Base-by-base conservation (phyloP, 2,888 invertebrate genomes). In the Leptothorax acervorum region DNA sequence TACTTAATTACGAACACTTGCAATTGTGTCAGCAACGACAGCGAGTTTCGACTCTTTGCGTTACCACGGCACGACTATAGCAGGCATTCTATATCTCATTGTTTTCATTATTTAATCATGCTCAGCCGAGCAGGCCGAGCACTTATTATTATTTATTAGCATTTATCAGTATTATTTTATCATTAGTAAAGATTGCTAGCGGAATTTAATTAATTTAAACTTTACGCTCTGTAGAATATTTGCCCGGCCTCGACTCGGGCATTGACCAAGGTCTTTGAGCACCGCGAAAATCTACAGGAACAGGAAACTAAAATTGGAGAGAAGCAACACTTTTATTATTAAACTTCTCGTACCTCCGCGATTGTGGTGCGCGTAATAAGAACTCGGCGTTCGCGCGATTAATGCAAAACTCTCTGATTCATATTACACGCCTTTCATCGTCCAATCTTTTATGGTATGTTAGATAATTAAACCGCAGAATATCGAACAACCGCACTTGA, bases 131-230 rank as follows among this genome's bases (percentile, higher is more conserved):
- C 23, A 23, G 23, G 23, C 23, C 60, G 63, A 51, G 51, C 28
- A 31, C 45, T 74, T 62, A 74, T 74, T 75, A 63, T 35, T 76
- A 68, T 68, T 53, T 76, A 76, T 78, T n/a, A 70, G n/a, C 28
- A 12, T n/a, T 70, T 78, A 71, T 55, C 76, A 70, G 53, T 28
- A 53, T 78, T 42, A 78, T 3, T 78, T 53, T 28, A 42, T 78
- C 78, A 31, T 42, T 55, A 42, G 28, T 12, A n/a, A 28, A 42
- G 39, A 68, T 76, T 39, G n/a, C 28, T 66, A 39, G 28, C n/a
- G 31, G 71, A 70, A 78, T 78, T 70, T 71, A 78, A 78, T 78
- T 78, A 78, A 53, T 78, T 78, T 78, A 55, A 70, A 78, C 55
- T 78, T 78, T 78, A 78, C 55, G 70, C 53, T 78, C 71, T n/a